phyloP scores from a whole-genome alignment of 2,797 vertebrate species.

The Pseudomugil gertrudae region DNA sequence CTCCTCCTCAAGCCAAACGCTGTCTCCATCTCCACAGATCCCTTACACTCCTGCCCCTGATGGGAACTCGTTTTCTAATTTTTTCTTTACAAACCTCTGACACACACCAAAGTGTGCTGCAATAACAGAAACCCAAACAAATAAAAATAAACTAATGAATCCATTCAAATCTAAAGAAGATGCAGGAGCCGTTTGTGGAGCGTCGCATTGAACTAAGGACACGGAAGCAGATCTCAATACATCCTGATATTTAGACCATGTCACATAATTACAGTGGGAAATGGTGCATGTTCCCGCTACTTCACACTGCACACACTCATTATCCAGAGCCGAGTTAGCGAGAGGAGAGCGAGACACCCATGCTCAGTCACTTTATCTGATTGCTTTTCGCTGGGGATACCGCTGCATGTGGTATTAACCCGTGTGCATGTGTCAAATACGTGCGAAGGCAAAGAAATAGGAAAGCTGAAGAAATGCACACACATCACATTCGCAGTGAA shows the following conservation, averaged over 20 bases:
- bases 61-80: conserved; percentile 48
- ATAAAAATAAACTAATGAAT: conserved; percentile 23
- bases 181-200: conserved; percentile 29
- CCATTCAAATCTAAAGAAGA: conserved; percentile 21
- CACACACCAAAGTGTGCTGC: conserved; percentile 39
- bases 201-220: conserved; percentile 47
- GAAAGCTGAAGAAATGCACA: conserved; percentile 57
- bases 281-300: conserved; percentile 68
- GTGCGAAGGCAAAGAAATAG: conserved; percentile 32
- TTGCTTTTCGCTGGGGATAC: conserved; percentile 67
- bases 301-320: conserved; percentile 76
- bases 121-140: conserved; percentile 27
- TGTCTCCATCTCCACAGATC: conserved; percentile 68
- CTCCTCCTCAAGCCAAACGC: conserved; percentile 69
- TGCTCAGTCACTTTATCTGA: conserved; percentile 72
- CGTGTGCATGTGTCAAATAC: conserved; percentile 44
- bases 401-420: conserved; percentile 41
- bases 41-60: conserved; percentile 58
- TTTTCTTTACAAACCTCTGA: conserved; percentile 55
- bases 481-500: conserved; percentile 63
- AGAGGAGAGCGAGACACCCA: conserved; percentile 54
- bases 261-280: conserved; percentile 76
- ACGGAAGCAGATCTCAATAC: conserved; percentile 58
- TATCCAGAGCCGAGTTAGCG: conserved; percentile 61
- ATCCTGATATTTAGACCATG: conserved; percentile 71